Conservation (phyloP, 2,888 invertebrate genomes). For the Ormyrus rosae region DNA sequence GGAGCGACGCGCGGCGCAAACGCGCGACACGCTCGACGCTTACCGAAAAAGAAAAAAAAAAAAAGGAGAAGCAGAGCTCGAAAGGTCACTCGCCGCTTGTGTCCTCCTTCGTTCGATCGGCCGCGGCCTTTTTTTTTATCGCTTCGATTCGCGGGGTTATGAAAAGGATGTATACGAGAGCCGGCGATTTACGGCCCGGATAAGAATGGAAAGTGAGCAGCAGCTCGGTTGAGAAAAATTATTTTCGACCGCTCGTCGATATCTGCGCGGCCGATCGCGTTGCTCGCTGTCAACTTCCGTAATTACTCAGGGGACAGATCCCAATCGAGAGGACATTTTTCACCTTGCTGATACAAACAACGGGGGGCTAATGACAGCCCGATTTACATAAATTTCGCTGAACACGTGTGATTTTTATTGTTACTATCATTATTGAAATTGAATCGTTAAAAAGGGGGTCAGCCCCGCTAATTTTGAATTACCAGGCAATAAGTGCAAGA, state of each 20-base stretch:
- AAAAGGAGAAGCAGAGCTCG: constrained; percentile 44
- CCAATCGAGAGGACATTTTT: constrained; percentile 19
- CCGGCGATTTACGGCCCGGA: neutral
- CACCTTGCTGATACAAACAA: constrained; percentile 6
- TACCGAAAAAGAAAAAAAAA: neutral
- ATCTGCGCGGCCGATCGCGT: neutral
- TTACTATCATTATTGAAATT: constrained; percentile 3
- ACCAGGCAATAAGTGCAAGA: no score
- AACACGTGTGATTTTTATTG: neutral
- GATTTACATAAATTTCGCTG: no score
- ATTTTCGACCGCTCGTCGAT: neutral
- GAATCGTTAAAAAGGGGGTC: neutral
- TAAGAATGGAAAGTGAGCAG: constrained; percentile 19
- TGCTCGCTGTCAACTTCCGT: constrained; percentile 3
- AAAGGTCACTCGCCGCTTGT: constrained; percentile 64
- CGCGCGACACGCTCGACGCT: neutral
- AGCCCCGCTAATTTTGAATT: no score
- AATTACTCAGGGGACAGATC: constrained; percentile 18
- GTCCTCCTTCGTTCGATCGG: constrained; percentile 63
- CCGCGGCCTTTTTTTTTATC: no score
- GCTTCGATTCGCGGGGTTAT: no score
- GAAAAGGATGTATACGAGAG: no score
- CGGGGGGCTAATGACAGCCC: neutral
- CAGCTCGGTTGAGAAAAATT: neutral
- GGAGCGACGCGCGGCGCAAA: neutral